Percentiles rank a stretch among this genome's conserved stretches.
Conservation (phyloP, 2,888 invertebrate species). For the Hirtodrosophila cameraria region DNA sequence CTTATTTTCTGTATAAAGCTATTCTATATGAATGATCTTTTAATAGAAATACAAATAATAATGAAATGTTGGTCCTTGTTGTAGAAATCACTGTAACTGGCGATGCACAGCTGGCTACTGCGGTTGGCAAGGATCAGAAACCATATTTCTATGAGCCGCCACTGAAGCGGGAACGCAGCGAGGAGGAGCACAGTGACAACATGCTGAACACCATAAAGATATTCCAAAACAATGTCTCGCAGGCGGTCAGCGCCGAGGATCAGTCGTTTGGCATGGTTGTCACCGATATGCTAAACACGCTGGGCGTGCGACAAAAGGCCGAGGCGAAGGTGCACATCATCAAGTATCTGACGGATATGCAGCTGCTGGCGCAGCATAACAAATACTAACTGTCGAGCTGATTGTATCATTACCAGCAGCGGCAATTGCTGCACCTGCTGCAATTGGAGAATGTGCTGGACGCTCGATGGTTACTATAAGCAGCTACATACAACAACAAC, state of each 20-base stretch:
- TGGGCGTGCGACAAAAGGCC: conserved; percentile 81
- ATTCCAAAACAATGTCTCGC: conserved; percentile 81
- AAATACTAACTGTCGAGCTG: conserved; percentile 79
- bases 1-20: too few relatives aligned
- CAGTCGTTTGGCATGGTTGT: conserved; percentile 82
- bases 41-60: too few relatives aligned
- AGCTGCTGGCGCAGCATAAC: conserved; percentile 81
- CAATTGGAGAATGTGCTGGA: conserved; percentile 66
- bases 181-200: conserved; percentile 81
- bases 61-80: neutral
- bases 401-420: conserved; percentile 33
- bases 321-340: conserved; percentile 82
- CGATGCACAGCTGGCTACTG: conserved; percentile 79
- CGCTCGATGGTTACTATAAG: conserved; percentile 42
- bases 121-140: conserved; percentile 77
- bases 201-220: conserved; percentile 82
- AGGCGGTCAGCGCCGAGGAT: conserved; percentile 81
- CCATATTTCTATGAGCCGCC: conserved; percentile 82
- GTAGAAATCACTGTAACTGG: conserved; percentile 81
- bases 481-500: conserved; percentile 44
- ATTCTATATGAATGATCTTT: too few relatives aligned
- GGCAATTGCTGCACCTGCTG: conserved; percentile 61
- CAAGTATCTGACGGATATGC: conserved; percentile 82
- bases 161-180: conserved; percentile 79
- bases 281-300: conserved; percentile 81